Evolutionary conservation across 2,888 invertebrate species (phyloP), one percentile per base, ranked within the genome.

Genomic region (Anthophora plumipes): DNA sequence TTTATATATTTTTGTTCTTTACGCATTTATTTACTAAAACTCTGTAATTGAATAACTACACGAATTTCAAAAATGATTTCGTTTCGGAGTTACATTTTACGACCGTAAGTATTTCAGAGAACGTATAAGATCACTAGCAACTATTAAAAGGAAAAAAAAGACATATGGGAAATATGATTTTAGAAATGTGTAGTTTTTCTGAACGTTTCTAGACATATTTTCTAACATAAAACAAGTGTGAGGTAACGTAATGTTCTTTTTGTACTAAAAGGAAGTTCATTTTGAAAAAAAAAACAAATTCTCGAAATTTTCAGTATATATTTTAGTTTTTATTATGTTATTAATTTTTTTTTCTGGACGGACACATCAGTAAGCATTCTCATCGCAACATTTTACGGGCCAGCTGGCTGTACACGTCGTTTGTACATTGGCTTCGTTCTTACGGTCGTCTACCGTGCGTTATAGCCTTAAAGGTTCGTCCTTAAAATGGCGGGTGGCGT

Each of bases 401-500:
- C 87, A 89, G 86, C 86, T 89, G 87, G 86, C 79, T 70, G 79
- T 70, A 81, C 77, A 77, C 61, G 74, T 81, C 50, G 57, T 80
- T 66, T 79, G 64, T 82, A 74, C 55, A 73, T 67, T 69, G 43
- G 71, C 69, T 50, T 55, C 69, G 50, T 66, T 78, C 71, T 80
- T 84, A 70, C 73, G 72, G 31, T 73, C 84, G 77, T 83, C 77
- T 72, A 83, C 75, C 66, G 77, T 82, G 68, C 76, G 71, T 86
- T 83, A 74, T 81, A 79, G 77, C 75, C 73, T 81, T 84, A 74
- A 84, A 86, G 84, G 77, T 76, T 85, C 67, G 84, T 83, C 78
- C 82, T 85, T 85, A 87, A 89, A 82, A 89, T 88, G 89, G 87
- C 88, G 88, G 83, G 66, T 71, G 78, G 76, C 83, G 78, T 74